Evolutionary conservation across 2,113 vertebrate genomes (phyloP).

Genomic region (Amphiprion percula): DNA sequence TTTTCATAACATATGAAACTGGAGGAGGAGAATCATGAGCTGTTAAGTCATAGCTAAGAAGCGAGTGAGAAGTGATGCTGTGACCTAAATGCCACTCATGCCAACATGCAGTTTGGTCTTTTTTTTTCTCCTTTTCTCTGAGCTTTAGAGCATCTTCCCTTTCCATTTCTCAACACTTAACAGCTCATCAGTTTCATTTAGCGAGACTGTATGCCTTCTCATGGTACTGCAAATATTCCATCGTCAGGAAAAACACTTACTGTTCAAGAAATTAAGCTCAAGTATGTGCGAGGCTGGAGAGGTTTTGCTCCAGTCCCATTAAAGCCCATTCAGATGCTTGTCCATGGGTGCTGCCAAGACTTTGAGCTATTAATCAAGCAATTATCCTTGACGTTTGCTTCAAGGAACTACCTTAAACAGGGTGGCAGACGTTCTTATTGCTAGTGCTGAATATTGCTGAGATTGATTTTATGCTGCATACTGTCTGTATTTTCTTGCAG

Average conservation of each 20-base stretch:
- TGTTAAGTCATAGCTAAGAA: conserved; percentile 49
- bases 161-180: conserved; percentile 58
- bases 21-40: conserved; percentile 57
- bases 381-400: conserved; percentile 65
- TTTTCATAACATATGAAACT: conserved; percentile 47
- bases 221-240: conserved; percentile 35
- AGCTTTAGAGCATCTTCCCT: conserved; percentile 51
- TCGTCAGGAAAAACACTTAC: conserved; percentile 61
- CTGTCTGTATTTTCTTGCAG: conserved; percentile 12
- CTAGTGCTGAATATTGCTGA: conserved; percentile 5
- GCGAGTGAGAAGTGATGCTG: conserved; percentile 44
- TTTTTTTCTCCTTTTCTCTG: conserved; percentile 11
- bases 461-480: conserved; percentile 17
- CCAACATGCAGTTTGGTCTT: conserved; percentile 45
- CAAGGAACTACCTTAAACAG: conserved; percentile 39
- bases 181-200: conserved; percentile 62
- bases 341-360: conserved; percentile 59
- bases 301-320: conserved; percentile 46
- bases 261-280: conserved; percentile 44
- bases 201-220: conserved; percentile 33
- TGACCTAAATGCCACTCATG: conserved; percentile 70
- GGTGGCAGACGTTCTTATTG: conserved; percentile 16
- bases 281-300: conserved; percentile 25
- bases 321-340: conserved; percentile 55
- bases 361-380: conserved; percentile 68